Evolutionary conservation across 2,797 vertebrate genomes (phyloP).

Genomic region (Galaxias olidus): DNA sequence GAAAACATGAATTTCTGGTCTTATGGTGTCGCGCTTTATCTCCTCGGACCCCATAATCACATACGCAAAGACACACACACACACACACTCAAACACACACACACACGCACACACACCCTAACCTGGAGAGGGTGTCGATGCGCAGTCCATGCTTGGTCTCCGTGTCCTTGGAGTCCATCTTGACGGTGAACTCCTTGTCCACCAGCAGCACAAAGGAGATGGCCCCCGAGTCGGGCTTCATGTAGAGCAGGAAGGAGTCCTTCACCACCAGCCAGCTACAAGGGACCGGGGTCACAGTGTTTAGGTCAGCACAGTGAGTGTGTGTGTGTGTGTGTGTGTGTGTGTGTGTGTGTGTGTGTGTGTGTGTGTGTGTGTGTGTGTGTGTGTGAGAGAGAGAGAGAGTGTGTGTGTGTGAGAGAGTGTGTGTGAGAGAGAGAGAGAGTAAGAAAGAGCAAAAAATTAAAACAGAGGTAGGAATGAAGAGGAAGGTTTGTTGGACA

Average conservation of each 20-base stretch:
- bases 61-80: too few species aligned
- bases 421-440: not conserved
- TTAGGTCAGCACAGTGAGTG: too few species aligned
- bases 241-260: slow-evolving; percentile 90
- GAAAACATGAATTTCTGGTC: not conserved
- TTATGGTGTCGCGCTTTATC: not conserved
- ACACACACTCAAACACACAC: not conserved
- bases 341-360: not conserved
- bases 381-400: not conserved
- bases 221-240: slow-evolving; percentile 90
- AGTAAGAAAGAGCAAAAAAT: too few species aligned
- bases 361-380: not conserved
- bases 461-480: too few species aligned
- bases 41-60: not conserved
- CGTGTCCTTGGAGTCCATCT: slow-evolving; percentile 91
- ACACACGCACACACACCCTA: slow-evolving; percentile 11
- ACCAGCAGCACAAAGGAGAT: slow-evolving; percentile 92
- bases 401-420: not conserved
- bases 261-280: slow-evolving; percentile 86
- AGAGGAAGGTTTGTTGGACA: too few species aligned
- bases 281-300: not conserved
- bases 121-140: slow-evolving; percentile 93
- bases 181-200: slow-evolving; percentile 91
- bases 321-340: slow-evolving; percentile 1
- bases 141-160: slow-evolving; percentile 91